A percentile compares a stretch with the other conserved stretches of the same genome.
These are phyloP conservation scores for Desmodus rotundus DNA, from an alignment of 2,113 vertebrate genomes.

Conservation along the genomic window DNA sequence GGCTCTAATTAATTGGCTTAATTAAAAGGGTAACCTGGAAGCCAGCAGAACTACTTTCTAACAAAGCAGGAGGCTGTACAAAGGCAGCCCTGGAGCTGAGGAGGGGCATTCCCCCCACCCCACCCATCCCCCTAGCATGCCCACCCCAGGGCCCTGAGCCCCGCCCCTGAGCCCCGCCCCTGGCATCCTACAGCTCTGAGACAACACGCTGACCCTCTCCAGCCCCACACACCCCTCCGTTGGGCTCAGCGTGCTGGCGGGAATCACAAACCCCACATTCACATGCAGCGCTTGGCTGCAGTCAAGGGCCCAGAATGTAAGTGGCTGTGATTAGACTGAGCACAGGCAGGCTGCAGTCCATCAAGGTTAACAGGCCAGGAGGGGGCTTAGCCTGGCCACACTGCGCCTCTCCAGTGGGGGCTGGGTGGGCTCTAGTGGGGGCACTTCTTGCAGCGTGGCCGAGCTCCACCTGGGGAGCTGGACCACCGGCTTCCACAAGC, in stretches of 20 bases:
- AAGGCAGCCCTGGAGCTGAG: background rate
- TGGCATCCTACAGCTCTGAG: background rate
- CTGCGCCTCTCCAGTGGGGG: background rate
- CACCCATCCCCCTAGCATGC: background rate
- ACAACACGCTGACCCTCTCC: background rate
- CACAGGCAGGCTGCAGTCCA: background rate
- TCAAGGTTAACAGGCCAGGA: background rate
- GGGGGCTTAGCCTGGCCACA: background rate
- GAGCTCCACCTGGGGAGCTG: background rate
- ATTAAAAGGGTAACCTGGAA: slow-evolving; percentile 72
- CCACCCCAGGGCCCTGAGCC: background rate
- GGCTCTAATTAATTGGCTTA: slow-evolving; percentile 74
- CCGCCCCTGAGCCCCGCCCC: background rate
- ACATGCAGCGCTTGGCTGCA: background rate
- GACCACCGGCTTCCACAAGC: background rate
- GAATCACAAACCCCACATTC: background rate
- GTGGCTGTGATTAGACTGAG: background rate
- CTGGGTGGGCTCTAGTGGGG: background rate
- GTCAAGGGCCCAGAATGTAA: background rate
- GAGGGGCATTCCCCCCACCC: background rate
- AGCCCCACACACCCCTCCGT: background rate
- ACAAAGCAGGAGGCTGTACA: background rate
- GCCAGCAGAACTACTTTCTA: slow-evolving; percentile 44
- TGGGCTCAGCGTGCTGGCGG: background rate
- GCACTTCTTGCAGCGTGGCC: background rate